Percentiles rank a stretch among this genome's conserved stretches.
These are phyloP conservation scores for Centropus bengalensis DNA, from an alignment of 2,113 vertebrate species.

Conservation along the genomic window DNA sequence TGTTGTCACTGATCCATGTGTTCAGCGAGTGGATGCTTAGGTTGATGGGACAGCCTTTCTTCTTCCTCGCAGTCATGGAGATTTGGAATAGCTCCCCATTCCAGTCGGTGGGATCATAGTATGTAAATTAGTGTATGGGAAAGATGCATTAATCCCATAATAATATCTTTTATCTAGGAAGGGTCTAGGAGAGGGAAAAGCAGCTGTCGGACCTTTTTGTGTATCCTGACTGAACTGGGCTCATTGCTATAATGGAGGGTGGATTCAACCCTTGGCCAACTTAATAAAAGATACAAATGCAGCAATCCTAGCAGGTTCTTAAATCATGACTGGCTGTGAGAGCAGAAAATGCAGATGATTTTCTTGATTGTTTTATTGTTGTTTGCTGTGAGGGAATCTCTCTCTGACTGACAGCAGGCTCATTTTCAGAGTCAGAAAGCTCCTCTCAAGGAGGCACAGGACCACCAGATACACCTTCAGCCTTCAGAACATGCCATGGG, in stretches of 20 bases:
- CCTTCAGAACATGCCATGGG: not conserved
- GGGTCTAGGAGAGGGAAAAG: not conserved
- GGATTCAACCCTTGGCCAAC: not conserved
- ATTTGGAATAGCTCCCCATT: not conserved
- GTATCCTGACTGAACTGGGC: not conserved
- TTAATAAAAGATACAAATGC: not conserved
- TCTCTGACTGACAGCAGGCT: not conserved
- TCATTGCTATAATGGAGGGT: not conserved
- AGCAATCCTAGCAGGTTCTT: not conserved
- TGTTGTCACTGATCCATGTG: not conserved
- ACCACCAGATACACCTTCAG: not conserved
- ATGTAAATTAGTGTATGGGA: not conserved
- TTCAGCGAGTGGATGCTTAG: not conserved
- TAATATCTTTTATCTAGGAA: not conserved
- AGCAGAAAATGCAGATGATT: not conserved
- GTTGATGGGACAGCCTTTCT: not conserved
- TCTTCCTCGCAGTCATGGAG: not conserved
- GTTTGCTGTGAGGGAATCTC: not conserved
- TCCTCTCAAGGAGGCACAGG: not conserved
- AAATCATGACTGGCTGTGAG: not conserved
- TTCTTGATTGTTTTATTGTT: constrained; percentile 10
- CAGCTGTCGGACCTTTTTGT: not conserved
- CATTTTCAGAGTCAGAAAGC: not conserved
- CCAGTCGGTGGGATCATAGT: not conserved
- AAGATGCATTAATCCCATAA: not conserved